Base-by-base conservation (phyloP, 2,113 vertebrate species). In the Cynocephalus volans region DNA sequence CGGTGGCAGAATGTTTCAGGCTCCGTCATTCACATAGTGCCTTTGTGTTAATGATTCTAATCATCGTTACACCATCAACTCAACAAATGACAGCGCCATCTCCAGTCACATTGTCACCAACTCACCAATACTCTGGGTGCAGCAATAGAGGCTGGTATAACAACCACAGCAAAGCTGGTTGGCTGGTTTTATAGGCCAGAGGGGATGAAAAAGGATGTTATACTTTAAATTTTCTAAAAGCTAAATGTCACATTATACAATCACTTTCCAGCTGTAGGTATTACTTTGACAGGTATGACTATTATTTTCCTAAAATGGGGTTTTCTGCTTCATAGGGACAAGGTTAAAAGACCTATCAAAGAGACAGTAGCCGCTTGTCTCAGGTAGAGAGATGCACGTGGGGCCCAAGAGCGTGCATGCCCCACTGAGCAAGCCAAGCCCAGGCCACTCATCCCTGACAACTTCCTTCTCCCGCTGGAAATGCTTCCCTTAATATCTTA, bases 41-140 rank as follows among this genome's bases (percentile, higher is more conserved):
- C 90, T 83, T 88, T 69, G 13, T 92, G 50, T 69, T 97, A 98
- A 97, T 77, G 97, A 96, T 96, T 95, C 69, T 70, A 84, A 97
- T 87, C 95, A 84, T 85, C 10, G 23, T 10, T 90, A 95, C 36
- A 93, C 31, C 41, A 85, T 73, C 65, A 93, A 36, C 73, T 92
- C 48, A 56, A 92, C 76, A 97, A 98, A 96, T 14, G 19, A 80
- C 52, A 84, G 80, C 56, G 72, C 23, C 7, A 50, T 28, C 60
- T 76, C 70, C 70, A 67, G 50, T 31, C 96, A 84, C 28, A 1
- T 15, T 88, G 58, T 93, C 94, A 90, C 45, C 67, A 90, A 67
- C 33, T 91, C 97, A 94, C 70, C 70, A 67, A 45, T 11, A 86
- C 2, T 81, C 13, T 60, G 45, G 41, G 56, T 11, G 6, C 1